Conservation (phyloP, 2,888 invertebrate species). For the Drosophila setosimentum region DNA sequence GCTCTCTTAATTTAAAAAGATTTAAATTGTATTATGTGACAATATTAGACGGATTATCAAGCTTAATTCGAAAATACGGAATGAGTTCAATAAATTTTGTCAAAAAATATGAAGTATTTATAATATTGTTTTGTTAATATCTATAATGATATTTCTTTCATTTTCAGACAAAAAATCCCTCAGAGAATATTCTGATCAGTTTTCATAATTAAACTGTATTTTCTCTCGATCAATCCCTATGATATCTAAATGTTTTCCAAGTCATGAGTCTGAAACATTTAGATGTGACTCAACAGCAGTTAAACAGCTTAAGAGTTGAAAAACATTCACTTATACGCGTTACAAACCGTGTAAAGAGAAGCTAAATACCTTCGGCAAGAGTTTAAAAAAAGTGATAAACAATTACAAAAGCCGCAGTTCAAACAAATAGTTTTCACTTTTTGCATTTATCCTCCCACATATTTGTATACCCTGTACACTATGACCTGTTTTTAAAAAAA, state of each 20-base stretch:
- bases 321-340: no score
- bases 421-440: constrained; percentile 32
- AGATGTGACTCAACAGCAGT: background rate
- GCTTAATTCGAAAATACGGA: background rate
- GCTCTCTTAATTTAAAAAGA: background rate
- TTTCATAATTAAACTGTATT: background rate
- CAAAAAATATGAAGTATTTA: background rate
- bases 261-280: background rate
- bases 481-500: background rate
- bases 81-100: background rate
- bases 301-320: background rate
- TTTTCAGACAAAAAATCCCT: background rate
- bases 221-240: background rate
- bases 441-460: constrained; percentile 16
- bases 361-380: background rate
- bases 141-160: background rate
- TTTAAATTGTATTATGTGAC: no score
- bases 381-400: constrained; percentile 26
- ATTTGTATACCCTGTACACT: background rate
- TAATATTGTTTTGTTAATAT: background rate
- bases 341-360: background rate
- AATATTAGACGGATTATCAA: no score
- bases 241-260: background rate
- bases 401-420: constrained; percentile 4
- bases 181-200: background rate